Conservation (phyloP, 2,797 vertebrate genomes). For the Tauraco hartlaubi region DNA sequence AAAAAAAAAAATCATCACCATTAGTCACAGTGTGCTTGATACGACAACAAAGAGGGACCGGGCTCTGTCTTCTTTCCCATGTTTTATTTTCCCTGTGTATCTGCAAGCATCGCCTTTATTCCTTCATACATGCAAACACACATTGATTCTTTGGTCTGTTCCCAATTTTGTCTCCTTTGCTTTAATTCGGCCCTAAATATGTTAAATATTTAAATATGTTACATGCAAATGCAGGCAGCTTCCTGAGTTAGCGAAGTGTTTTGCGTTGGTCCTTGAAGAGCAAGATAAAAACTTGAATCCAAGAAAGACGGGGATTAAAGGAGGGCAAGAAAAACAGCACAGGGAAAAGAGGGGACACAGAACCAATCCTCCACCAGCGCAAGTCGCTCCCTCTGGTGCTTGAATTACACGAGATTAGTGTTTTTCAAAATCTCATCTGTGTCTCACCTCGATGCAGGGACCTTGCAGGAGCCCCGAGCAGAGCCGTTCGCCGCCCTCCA, state of each 20-base stretch:
- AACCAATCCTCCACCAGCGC: not conserved
- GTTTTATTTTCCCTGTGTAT: not conserved
- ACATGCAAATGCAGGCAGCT: not conserved
- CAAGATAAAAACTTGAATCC: not conserved
- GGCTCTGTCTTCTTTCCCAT: not conserved
- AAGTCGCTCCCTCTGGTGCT: not conserved
- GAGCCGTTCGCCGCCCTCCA: fast-evolving
- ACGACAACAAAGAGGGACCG: not conserved
- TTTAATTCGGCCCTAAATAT: not conserved
- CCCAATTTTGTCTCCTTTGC: not conserved
- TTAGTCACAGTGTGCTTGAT: slow-evolving; percentile 22
- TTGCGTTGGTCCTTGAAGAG: not conserved
- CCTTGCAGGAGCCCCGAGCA: no score
- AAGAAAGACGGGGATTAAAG: not conserved
- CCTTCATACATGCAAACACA: not conserved
- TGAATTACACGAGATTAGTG: not conserved
- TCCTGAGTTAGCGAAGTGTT: not conserved
- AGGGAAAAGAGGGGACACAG: not conserved
- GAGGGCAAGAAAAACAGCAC: fast-evolving
- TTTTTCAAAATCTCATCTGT: not conserved
- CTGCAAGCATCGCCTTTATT: not conserved
- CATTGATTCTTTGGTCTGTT: not conserved
- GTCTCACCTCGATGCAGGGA: not conserved
- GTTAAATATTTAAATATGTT: not conserved
- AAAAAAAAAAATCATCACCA: not conserved